Percentiles rank a stretch among this genome's conserved stretches.
Conservation (phyloP, 2,797 vertebrate species). For the Mergus octosetaceus region DNA sequence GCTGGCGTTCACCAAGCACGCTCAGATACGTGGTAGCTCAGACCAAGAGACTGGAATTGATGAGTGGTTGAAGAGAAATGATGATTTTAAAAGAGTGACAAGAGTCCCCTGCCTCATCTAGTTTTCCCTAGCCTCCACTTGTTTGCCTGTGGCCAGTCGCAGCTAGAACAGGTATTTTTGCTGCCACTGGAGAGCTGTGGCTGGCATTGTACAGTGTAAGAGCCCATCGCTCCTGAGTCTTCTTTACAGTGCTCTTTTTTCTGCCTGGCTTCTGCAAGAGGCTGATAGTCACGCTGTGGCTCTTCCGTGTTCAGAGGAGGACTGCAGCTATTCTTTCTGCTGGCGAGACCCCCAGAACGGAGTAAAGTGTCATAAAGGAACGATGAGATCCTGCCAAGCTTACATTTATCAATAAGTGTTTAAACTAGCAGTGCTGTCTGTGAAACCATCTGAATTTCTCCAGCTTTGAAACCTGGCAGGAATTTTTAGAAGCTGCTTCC, state of each 20-base stretch:
- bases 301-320: background rate
- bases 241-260: background rate
- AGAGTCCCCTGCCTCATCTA: background rate
- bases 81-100: background rate
- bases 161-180: background rate
- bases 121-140: background rate
- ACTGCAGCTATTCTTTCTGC: background rate
- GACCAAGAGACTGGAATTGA: background rate
- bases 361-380: background rate
- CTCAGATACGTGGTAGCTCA: background rate
- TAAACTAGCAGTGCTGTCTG: background rate
- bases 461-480: background rate
- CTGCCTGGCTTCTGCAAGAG: conserved; percentile 16
- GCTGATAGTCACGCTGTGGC: background rate
- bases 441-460: background rate
- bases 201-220: background rate
- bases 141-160: conserved; percentile 13
- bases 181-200: background rate
- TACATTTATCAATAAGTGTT: background rate
- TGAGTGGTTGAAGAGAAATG: background rate
- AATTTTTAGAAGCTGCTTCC: background rate
- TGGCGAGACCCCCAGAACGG: background rate
- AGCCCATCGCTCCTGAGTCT: background rate
- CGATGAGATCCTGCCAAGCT: background rate
- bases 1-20: conserved; percentile 4